Evolutionary conservation across 2,888 invertebrate species (phyloP), one percentile per base, ranked within the genome.

Genomic region (Phalera bucephala): DNA sequence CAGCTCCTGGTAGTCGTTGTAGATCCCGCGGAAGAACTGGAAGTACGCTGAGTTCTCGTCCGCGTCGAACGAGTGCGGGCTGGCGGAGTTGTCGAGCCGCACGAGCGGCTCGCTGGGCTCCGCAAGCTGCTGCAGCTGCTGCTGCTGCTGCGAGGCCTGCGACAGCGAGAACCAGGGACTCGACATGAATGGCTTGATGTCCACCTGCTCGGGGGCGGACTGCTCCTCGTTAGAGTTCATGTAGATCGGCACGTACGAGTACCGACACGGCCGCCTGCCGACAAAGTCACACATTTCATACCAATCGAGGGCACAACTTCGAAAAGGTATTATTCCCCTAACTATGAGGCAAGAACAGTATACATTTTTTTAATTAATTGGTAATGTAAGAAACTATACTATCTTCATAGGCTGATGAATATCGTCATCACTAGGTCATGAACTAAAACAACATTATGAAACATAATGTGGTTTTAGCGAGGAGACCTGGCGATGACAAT

Each of bases 11-110:
- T 81, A 88, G 48, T 88, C 88, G 40, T 60, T 59, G 53, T 85
- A 59, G 17, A 88, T 74, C 9, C 84, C 83, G 9, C 84, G 73
- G 61, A 88, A 88, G 68, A 88, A 88, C 42, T 87, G 83, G 52
- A 86, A 86, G 61, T 73, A 88, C 1, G 83, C 80, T 2, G 72
- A 61, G 62, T 66, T 79, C 44, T 87, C 88, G 34, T 86, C 86
- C 1, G 78, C 53, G 7, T 69, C 68, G 63, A 82, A 80, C 26
- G 67, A 54, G 1, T 54, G 51, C 3, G 77, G 72, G 38, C 67
- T 61, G 33, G 62, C 62, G 46, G 69, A 58, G 58, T 72, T 75
- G 14, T 74, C 74, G 42, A 56, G 31, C 42, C 52, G 33, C 19
- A 59, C 42, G 45, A 67, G 62, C 2, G 77, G 68, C 39, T 74